Base-by-base conservation (phyloP, 2,888 invertebrate genomes). In the Agrotis clavis region DNA sequence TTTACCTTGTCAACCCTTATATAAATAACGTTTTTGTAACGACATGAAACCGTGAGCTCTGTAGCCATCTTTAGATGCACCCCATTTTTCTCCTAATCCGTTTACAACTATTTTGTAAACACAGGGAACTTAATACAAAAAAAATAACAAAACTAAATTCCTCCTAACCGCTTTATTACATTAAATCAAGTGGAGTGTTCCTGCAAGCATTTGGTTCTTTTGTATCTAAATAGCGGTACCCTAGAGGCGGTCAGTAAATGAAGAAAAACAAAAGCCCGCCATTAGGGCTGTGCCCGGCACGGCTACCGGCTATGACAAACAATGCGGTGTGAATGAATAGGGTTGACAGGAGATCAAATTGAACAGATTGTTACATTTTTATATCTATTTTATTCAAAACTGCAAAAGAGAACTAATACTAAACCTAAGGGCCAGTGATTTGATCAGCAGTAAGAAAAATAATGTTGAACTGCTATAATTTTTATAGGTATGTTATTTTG, bases 261-360 rank as follows among this genome's bases (percentile, higher is more conserved):
- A 93, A 92, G 93, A 91, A 93, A 93, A 94, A 94, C 94, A 94
- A 94, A 92, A 91, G 90, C 89, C 86, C 71, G 73, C 91, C 91
- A 92, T 93, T 93, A 93, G 90, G 90, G 91, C 79, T 92, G 90
- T 71, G 83, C 86, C 51, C 35, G 35, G 35, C 57, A 86, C 83
- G 81, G 84, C 87, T 87, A 88, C 89, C 83, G 81, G 84, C 87
- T 87, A 88, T 89, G 90, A 90, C 90, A 91, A 93, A 92, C 90
- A 92, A 89, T 90, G 87, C 81, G 80, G 73, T 62, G 73, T 65
- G 69, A 79, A 73, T 21, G 74, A 73, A 61, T 59, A 89, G 87
- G 88, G 89, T 51, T 88, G 84, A 30, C 84, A 59, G 11, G 0
- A 48, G 45, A 25, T 41, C 19, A 21, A 69, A 68, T 48, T 66